These are phyloP conservation scores for Diplazon laetatorius DNA, from an alignment of 2,888 invertebrate genomes.

Conservation along the genomic window DNA sequence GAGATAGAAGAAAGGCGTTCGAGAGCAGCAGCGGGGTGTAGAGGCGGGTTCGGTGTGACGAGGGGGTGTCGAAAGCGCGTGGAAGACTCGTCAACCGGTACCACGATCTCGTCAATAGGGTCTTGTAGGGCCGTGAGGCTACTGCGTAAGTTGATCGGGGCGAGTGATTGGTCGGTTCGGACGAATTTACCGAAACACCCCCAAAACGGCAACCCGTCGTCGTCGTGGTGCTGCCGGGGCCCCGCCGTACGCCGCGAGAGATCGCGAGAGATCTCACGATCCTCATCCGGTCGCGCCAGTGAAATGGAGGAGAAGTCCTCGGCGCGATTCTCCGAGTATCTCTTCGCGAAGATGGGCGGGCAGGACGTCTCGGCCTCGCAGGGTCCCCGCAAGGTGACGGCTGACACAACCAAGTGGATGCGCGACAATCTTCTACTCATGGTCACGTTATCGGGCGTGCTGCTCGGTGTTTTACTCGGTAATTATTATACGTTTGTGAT, in stretches of 20 bases:
- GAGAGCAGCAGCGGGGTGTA: conserved; percentile 1
- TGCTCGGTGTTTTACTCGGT: conserved; percentile 90
- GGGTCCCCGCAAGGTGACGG: conserved; percentile 87
- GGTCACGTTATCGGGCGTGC: conserved; percentile 91
- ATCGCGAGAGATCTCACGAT: conserved; percentile 76
- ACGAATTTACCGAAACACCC: conserved; percentile 81
- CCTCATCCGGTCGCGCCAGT: conserved; percentile 74
- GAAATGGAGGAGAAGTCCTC: conserved; percentile 82
- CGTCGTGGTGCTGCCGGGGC: conserved; percentile 81
- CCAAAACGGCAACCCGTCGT: conserved; percentile 83
- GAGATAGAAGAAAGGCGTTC: not conserved
- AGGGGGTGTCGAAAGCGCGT: conserved; percentile 15
- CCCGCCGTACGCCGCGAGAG: conserved; percentile 81
- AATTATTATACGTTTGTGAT: conserved; percentile 66
- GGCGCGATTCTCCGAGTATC: conserved; percentile 88
- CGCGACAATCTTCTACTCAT: conserved; percentile 91
- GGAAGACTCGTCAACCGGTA: conserved; percentile 66
- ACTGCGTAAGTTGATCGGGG: conserved; percentile 74
- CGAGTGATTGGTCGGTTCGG: conserved; percentile 79
- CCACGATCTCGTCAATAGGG: conserved; percentile 78
- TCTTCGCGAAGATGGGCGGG: conserved; percentile 90
- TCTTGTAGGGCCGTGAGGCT: conserved; percentile 77
- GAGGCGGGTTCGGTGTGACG: too few relatives aligned
- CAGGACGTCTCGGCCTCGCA: conserved; percentile 83
- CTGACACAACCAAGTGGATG: conserved; percentile 87